Base-by-base conservation (phyloP, 2,113 vertebrate genomes). In the Psittacula cyanocephala region DNA sequence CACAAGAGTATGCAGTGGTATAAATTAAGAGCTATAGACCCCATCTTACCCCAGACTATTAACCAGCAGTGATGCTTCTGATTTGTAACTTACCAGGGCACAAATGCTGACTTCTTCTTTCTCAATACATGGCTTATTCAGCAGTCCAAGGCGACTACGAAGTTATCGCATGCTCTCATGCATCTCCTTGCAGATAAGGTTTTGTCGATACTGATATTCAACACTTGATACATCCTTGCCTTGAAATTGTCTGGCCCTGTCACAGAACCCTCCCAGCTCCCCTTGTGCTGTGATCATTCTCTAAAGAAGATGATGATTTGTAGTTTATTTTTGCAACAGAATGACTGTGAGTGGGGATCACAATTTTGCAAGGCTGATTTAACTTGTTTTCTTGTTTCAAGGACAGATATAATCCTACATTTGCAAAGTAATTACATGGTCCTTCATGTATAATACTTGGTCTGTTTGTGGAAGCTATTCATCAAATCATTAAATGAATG, bases 361-460 rank as follows among this genome's bases (percentile, higher is more conserved):
- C 76, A 82, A 25, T 75, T 91, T 91, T 2, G 5, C 68, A 91
- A 89, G 85, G 81, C 80, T 95, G 89, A 91, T 95, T 92, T 94
- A 71, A 81, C 84, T 95, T 90, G 74, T 92, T 96, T 95, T 80
- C 75, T 92, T 82, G 67, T 93, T 96, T 94, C 95, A 81, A 90
- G 83, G 88, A 92, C 88, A 94, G 80, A 81, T 88, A 84, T 81
- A 93, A 91, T 94, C 95, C 88, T 60, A 16, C 93, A 86, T 96
- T 97, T 96, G 88, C 90, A 75, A 94, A 95, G 86, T 84, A 93
- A 96, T 95, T 95, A 76, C 69, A 44, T 11, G 74, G 59, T 31
- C 41, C 74, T 95, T 91, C 41, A 69, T 74, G 81, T 93, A 44
- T 65, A 92, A 81, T 94, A 25, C 62, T 84, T 72, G 79, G 52